Base-by-base conservation (phyloP, 2,888 invertebrate genomes). In the Cataglyphis cursor region DNA sequence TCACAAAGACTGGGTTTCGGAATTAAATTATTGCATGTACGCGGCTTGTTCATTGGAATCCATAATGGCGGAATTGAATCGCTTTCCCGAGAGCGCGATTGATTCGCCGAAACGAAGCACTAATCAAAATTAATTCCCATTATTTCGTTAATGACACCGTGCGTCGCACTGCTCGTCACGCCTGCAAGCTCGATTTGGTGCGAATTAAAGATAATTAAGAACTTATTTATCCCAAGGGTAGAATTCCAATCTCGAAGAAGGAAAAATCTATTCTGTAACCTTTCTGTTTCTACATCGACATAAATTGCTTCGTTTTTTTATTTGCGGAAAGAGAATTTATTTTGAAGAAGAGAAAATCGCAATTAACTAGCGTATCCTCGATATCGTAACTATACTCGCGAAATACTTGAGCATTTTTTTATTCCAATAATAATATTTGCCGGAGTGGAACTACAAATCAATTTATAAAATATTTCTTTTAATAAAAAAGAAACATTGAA, bases 71-170 rank as follows among this genome's bases (percentile, higher is more conserved):
- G 88, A 91, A 91, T 91, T 87, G 90, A 91, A 90, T 91, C 88
- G 91, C 85, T 88, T 88, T 81, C 86, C 87, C 89, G 89, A 81
- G 87, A 91, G 87, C 89, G 85, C 91, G 90, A 91, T 90, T 90
- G 90, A 90, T 90, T 90, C 88, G 85, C 85, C 85, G 86, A 89
- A 90, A 91, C 85, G 91, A 90, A 90, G 89, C 90, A 91, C 91
- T 90, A 91, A 91, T 90, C 90, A 90, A 91, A 90, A 90, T 90
- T 90, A 90, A 90, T 91, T 90, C 87, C 90, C 84, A 91, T 90
- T 90, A 90, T 90, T 90, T 90, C 90, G 87, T 91, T 90, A 90
- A 90, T 91, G 91, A 90, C 90, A 91, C 90, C 89, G 86, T 83
- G 89, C 88, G 81, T 84, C 85, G 85, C 82, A 59, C 81, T 62